phyloP scores from a whole-genome alignment of 1,140 invertebrate species.

The Pteromalus puparum region DNA sequence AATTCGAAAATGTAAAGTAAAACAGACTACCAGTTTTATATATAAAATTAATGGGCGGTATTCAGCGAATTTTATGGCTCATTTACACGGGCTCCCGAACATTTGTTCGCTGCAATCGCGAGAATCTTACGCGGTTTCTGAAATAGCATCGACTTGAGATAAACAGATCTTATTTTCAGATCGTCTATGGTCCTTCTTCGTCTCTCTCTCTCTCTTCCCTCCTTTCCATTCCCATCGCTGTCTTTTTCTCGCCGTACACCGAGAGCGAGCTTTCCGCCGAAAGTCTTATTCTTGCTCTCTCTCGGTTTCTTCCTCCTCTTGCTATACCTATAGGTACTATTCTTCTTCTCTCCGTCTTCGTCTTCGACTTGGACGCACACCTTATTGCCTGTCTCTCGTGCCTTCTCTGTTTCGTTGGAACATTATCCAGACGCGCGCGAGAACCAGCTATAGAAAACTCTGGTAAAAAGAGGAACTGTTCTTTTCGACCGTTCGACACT shows the following conservation, averaged over 20 bases:
- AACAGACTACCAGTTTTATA: constrained; percentile 19
- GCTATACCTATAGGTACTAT: neutral
- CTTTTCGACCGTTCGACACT: neutral
- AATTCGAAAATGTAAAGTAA: constrained; percentile 26
- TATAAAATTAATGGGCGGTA: constrained; percentile 33
- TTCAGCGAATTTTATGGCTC: constrained; percentile 39
- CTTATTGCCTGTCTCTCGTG: constrained; percentile 9
- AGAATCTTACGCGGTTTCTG: constrained; percentile 46
- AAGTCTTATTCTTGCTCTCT: neutral
- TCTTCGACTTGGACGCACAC: constrained; percentile 7
- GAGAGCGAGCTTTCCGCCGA: neutral
- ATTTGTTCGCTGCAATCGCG: constrained; percentile 48
- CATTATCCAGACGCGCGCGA: constrained; percentile 40
- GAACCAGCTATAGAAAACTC: neutral
- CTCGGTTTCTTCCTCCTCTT: neutral
- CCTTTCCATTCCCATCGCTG: neutral
- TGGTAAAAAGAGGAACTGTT: constrained; percentile 12
- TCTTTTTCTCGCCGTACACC: neutral
- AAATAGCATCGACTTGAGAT: constrained; percentile 47
- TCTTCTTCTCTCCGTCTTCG: constrained; percentile 24
- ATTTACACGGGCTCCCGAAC: constrained; percentile 38
- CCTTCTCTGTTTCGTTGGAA: neutral
- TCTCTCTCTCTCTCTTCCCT: neutral
- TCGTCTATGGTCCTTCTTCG: constrained; percentile 36
- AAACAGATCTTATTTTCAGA: constrained; percentile 53